A percentile compares a stretch with the other conserved stretches of the same genome.
These are phyloP conservation scores for Sebastes nivosus DNA, from an alignment of 2,797 vertebrate species.

Conservation along the genomic window DNA sequence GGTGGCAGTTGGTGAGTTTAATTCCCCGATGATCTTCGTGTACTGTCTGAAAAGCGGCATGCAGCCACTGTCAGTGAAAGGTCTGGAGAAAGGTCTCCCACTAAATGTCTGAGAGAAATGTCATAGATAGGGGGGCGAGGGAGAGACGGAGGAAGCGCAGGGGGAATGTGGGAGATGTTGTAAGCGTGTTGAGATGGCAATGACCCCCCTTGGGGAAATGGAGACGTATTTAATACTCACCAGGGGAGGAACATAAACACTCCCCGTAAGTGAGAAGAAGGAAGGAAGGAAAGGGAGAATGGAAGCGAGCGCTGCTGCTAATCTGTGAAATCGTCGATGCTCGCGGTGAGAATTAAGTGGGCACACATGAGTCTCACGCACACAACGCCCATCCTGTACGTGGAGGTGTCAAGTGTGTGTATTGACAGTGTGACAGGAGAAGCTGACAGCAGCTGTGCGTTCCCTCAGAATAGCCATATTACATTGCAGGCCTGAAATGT, in stretches of 20 bases:
- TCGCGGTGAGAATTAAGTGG: conserved; percentile 26
- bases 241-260: conserved; percentile 39
- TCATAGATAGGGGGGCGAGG: conserved; percentile 37
- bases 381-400: conserved; percentile 15
- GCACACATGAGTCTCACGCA: not conserved
- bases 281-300: not conserved
- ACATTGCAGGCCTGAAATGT: conserved; percentile 29
- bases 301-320: not conserved
- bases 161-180: conserved; percentile 11
- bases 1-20: conserved; percentile 48
- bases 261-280: conserved; percentile 15
- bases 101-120: conserved; percentile 67
- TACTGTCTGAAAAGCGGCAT: conserved; percentile 30
- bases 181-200: conserved; percentile 48
- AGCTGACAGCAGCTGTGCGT: conserved; percentile 70
- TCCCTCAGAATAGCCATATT: conserved; percentile 65
- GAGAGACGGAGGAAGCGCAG: not conserved
- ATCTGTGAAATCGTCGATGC: conserved; percentile 17
- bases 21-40: conserved; percentile 53
- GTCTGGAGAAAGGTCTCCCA: conserved; percentile 36
- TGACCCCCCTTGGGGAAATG: conserved; percentile 33
- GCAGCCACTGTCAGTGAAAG: conserved; percentile 40
- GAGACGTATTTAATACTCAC: conserved; percentile 48
- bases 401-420: conserved; percentile 25
- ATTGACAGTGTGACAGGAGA: conserved; percentile 65